Evolutionary conservation across 2,888 invertebrate species (phyloP), one percentile per base, ranked within the genome.

Genomic region (Andricus quercusramuli): DNA sequence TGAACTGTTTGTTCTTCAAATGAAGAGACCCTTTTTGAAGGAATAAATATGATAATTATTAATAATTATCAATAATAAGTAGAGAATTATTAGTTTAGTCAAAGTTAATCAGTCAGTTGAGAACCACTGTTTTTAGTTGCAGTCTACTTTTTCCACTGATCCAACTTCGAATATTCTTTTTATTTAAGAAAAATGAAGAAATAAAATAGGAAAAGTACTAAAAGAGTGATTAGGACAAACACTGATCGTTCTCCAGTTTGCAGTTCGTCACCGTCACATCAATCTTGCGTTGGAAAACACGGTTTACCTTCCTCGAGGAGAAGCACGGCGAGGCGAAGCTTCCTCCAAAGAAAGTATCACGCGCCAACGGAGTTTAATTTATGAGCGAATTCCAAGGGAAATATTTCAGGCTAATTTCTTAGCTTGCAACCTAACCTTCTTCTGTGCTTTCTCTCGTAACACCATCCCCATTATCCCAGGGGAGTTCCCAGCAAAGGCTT

Each of bases 361-460:
- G 85, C 84, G 87, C 83, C 86, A 86, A 88, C 86, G 84, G 89
- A 90, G 87, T 89, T 89, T 89, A 89, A 90, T 90, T 90, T 89
- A 89, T 87, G 88, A 85, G 85, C 84, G 84, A 88, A 89, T 88
- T 87, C 85, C 85, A 67, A 84, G 87, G 79, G 84, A 88, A 88
- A 90, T 88, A 86, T 89, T 89, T 85, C 89, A 84, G 82, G 88
- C 87, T 89, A 90, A 90, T 90, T 90, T 89, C 85, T 86, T 83
- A 85, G 86, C 83, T 82, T 78, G 83, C n/a, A n/a, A 74, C 32
- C 74, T 56, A 74, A 74, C 56, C 74, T 29, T 29, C 11, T 32
- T n/a, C 56, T 70, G 74, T 56, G 32, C 56, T 74, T 51, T 56
- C 13, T 51, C 47, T 74, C n/a, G 32, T 74, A 56, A 74, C 32